Percentiles rank a stretch among this genome's conserved stretches.
phyloP scores from a whole-genome alignment of 2,797 vertebrate genomes.

The Myotis daubentonii region DNA sequence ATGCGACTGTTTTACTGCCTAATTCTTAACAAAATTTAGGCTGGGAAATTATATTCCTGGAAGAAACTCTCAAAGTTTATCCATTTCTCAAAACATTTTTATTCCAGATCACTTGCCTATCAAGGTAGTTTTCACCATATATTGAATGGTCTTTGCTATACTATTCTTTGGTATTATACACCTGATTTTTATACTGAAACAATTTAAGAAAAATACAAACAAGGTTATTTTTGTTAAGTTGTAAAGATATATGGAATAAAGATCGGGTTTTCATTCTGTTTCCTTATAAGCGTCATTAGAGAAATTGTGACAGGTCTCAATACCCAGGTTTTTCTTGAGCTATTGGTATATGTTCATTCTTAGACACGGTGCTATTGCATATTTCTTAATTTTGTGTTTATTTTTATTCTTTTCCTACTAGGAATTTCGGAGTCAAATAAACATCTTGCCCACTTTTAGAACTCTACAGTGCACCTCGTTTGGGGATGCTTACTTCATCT shows the following conservation, averaged over 20 bases:
- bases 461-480: not conserved
- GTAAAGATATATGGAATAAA: not conserved
- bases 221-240: not conserved
- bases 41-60: not conserved
- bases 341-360: not conserved
- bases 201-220: not conserved
- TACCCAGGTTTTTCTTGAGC: not conserved
- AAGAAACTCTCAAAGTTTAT: not conserved
- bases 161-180: not conserved
- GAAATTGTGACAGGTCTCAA: not conserved
- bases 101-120: not conserved
- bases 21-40: not conserved
- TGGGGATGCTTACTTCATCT: not conserved
- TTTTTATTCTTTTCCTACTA: not conserved
- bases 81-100: not conserved
- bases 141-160: not conserved
- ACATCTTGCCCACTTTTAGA: not conserved
- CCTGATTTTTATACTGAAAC: not conserved
- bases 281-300: not conserved
- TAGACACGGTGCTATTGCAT: not conserved
- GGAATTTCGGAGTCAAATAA: not conserved
- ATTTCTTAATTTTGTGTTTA: not conserved
- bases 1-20: not conserved
- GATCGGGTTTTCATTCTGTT: not conserved
- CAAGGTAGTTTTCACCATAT: not conserved